phyloP scores from a whole-genome alignment of 2,113 vertebrate species.

The Oenanthe melanoleuca region DNA sequence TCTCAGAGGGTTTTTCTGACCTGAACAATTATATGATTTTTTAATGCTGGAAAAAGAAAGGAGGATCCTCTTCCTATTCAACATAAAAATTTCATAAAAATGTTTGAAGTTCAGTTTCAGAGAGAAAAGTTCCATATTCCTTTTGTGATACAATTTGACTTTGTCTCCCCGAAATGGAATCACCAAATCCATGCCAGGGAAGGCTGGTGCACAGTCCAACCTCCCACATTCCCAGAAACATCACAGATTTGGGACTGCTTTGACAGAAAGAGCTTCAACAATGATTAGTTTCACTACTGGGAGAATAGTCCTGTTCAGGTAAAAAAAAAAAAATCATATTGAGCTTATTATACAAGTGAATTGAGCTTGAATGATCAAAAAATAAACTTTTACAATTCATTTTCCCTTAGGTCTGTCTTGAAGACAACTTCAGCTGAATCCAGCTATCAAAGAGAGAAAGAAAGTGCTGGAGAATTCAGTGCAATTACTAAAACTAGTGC shows the following conservation, averaged over 20 bases:
- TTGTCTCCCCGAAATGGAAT: rapidly evolving
- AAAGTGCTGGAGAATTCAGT: neutral
- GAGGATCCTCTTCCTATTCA: neutral
- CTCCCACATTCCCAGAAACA: neutral
- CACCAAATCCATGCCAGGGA: neutral
- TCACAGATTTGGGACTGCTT: neutral
- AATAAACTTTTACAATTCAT: neutral
- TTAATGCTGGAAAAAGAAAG: neutral
- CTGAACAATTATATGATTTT: neutral
- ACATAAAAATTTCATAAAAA: neutral
- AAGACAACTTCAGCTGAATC: neutral
- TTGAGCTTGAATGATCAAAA: neutral
- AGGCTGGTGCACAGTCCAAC: neutral
- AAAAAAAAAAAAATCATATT: neutral
- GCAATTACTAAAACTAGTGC: neutral
- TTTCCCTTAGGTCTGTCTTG: neutral
- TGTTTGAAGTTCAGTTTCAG: neutral
- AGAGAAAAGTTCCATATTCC: neutral
- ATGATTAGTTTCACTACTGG: neutral
- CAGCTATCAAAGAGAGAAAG: neutral
- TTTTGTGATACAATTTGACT: rapidly evolving
- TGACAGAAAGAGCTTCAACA: neutral
- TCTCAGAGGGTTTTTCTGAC: neutral
- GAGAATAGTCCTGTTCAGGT: neutral
- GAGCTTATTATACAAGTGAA: neutral